phyloP scores from a whole-genome alignment of 1,140 invertebrate species.

The Drosophila insularis region DNA sequence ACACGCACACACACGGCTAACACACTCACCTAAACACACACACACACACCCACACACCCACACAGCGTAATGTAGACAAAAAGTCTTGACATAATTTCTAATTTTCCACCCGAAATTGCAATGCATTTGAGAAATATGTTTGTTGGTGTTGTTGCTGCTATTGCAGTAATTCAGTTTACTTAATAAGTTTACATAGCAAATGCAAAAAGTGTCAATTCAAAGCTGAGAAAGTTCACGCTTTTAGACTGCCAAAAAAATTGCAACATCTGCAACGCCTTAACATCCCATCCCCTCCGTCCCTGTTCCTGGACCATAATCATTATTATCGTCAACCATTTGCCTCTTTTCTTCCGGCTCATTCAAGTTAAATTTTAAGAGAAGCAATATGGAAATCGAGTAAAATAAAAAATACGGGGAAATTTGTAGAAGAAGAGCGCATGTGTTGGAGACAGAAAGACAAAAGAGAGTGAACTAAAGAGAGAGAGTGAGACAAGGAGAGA shows the following conservation, averaged over 20 bases:
- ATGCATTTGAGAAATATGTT: constrained; percentile 57
- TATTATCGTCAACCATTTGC: background rate
- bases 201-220: constrained; percentile 38
- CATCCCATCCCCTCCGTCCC: no score
- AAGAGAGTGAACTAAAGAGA: background rate
- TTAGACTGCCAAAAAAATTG: constrained; percentile 15
- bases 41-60: constrained; percentile 8
- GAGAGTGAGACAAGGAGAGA: background rate
- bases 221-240: background rate
- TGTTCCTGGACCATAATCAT: background rate
- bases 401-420: constrained; percentile 62
- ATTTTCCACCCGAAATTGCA: constrained; percentile 58
- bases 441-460: background rate
- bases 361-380: background rate
- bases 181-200: constrained; percentile 38
- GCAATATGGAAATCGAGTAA: constrained; percentile 25
- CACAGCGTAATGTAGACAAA: constrained; percentile 30
- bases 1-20: constrained; percentile 2
- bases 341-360: background rate
- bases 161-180: constrained; percentile 34
- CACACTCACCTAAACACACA: background rate
- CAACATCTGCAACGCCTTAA: background rate
- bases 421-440: constrained; percentile 33
- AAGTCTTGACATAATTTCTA: constrained; percentile 65
- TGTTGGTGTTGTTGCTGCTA: background rate